A percentile compares a stretch with the other conserved stretches of the same genome.
Evolutionary conservation across 1,140 invertebrate genomes (phyloP).

Genomic region (Saxidomus purpurata): DNA sequence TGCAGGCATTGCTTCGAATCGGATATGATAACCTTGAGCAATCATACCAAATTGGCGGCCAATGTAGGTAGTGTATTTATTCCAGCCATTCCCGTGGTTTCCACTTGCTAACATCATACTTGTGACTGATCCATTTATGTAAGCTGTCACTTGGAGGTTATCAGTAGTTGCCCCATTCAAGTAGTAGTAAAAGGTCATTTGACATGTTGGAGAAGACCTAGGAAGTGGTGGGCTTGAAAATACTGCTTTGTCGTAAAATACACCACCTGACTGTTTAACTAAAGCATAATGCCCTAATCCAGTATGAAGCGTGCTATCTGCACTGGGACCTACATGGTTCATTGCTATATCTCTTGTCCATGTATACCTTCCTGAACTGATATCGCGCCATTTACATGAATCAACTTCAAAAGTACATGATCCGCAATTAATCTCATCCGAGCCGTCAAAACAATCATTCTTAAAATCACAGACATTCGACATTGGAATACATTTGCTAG

Average conservation of each 20-base stretch:
- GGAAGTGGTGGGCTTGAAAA: conserved; percentile 81
- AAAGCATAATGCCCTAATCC: conserved; percentile 78
- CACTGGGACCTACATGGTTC: conserved; percentile 64
- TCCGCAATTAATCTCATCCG: conserved; percentile 83
- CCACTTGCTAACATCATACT: conserved; percentile 58
- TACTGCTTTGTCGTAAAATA: conserved; percentile 76
- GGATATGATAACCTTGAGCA: conserved; percentile 60
- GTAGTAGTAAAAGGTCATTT: conserved; percentile 90
- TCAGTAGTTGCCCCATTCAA: conserved; percentile 89
- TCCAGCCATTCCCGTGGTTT: conserved; percentile 70
- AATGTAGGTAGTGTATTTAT: conserved; percentile 73
- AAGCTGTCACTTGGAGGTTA: conserved; percentile 68
- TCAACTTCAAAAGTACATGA: conserved; percentile 83
- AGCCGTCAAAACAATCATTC: conserved; percentile 79
- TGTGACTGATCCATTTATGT: conserved; percentile 69
- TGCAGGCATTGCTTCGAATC: conserved; percentile 69
- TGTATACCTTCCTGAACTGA: conserved; percentile 81
- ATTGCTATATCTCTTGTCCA: conserved; percentile 74
- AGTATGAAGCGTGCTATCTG: conserved; percentile 76
- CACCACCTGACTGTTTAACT: conserved; percentile 78
- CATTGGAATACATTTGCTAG: conserved; percentile 74
- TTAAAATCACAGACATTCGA: conserved; percentile 79
- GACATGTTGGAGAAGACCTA: conserved; percentile 74
- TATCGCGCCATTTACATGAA: conserved; percentile 83
- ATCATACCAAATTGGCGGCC: conserved; percentile 71